Percentiles rank a stretch among this genome's conserved stretches.
Conservation (phyloP, 2,113 vertebrate species). For the Etheostoma spectabile region DNA sequence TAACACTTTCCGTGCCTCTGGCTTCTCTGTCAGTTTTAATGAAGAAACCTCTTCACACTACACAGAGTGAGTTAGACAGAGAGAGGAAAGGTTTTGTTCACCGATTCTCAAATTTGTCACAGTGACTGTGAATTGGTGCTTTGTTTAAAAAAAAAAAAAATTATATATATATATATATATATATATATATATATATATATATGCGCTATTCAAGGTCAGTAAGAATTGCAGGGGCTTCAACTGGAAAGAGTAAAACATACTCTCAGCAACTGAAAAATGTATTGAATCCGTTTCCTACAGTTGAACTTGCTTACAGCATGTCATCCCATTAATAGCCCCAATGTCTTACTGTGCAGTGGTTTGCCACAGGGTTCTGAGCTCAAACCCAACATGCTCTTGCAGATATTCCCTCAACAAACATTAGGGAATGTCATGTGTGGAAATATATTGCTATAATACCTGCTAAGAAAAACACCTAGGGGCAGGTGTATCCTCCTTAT, state of each 20-base stretch:
- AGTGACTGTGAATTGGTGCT: constrained; percentile 43
- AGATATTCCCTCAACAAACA: constrained; percentile 65
- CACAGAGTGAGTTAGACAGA: constrained; percentile 54
- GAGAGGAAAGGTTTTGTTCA: constrained; percentile 57
- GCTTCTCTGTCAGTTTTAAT: constrained; percentile 82
- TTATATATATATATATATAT: background rate
- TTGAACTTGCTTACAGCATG: constrained; percentile 63
- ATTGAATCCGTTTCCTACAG: constrained; percentile 53
- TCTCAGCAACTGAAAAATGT: constrained; percentile 35
- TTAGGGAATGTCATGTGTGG: constrained; percentile 58
- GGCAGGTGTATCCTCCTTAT: constrained; percentile 74
- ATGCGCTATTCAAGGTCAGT: constrained; percentile 57
- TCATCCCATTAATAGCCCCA: constrained; percentile 60
- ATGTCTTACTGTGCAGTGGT: constrained; percentile 54
- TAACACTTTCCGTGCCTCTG: constrained; percentile 77
- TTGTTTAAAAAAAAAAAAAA: background rate
- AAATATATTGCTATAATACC: constrained; percentile 67
- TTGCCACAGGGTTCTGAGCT: constrained; percentile 63
- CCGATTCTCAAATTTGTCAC: constrained; percentile 63
- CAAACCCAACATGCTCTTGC: constrained; percentile 49
- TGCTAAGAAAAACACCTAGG: constrained; percentile 69
- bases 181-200: no score
- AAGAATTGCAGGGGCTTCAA: constrained; percentile 22
- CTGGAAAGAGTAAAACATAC: constrained; percentile 24
- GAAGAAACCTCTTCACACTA: constrained; percentile 76